Base-by-base conservation (phyloP, 1,140 invertebrate genomes). In the Oryzaephilus surinamensis region DNA sequence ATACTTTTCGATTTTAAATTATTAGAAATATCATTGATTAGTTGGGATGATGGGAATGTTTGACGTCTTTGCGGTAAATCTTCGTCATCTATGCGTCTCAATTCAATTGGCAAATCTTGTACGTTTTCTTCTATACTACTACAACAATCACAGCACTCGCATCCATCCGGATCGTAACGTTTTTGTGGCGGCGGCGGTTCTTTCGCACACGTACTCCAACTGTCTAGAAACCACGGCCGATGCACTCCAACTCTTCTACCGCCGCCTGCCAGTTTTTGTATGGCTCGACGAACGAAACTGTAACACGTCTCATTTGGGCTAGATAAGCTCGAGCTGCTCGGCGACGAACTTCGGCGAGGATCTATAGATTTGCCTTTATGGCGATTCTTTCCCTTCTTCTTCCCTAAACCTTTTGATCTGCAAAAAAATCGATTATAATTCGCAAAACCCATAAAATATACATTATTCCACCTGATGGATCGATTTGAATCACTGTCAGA, bases 271-370 rank as follows among this genome's bases (percentile, higher is more conserved):
- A 90, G 60, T 70, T 86, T 83, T 72, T 92, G 85, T 21, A 94
- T 72, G 4, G 90, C 89, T 50, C 86, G 73, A 29, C 88, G 71
- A 3, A 94, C 87, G 57, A 93, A 94, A 55, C 86, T 91, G 64
- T 94, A 94, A 57, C 90, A 94, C 4, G 87, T 90, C 66, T 93
- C 90, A 51, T 89, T 91, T 3, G 89, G 88, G 47, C 84, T 89
- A 16, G 86, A 90, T 2, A 92, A 69, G 45, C 86, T 87, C 15
- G 84, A 87, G 32, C 80, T 84, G 44, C 81, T 83, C 17, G 80
- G 80, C 1, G 84, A 88, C 20, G 61, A 69, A 52, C 58, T 72
- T 48, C 58, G 43, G 57, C 47, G 66, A 17, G 73, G 72, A 46
- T 77, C 73, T 45, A 74, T 70, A 46, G 71, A 72, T 60, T 73